These are phyloP conservation scores for Siphamia tubifer DNA, from an alignment of 2,113 vertebrate genomes.

Conservation along the genomic window DNA sequence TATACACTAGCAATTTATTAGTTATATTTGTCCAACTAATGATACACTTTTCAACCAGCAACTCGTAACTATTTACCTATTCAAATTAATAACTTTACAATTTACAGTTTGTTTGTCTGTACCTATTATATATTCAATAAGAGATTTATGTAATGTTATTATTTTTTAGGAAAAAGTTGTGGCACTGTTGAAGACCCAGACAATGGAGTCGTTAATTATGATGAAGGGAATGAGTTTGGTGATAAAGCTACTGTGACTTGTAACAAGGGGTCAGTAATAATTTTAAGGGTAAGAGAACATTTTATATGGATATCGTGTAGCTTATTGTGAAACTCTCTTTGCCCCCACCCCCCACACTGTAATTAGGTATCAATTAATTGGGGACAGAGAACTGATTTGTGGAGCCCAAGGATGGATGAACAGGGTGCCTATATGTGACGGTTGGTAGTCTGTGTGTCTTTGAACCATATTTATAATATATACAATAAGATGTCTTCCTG, in stretches of 20 bases:
- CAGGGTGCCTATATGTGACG: constrained; percentile 51
- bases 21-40: neutral
- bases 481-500: neutral
- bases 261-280: neutral
- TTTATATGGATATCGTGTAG: neutral
- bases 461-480: neutral
- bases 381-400: accelerated
- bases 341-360: too few species aligned
- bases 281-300: neutral
- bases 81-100: too few species aligned
- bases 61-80: neutral
- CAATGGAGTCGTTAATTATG: accelerated
- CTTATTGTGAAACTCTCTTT: neutral
- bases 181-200: accelerated
- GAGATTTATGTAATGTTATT: neutral
- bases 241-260: accelerated
- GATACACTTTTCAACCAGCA: neutral
- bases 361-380: neutral
- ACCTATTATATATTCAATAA: neutral
- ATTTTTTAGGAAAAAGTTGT: constrained; percentile 32
- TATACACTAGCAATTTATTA: neutral
- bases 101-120: too few species aligned
- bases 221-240: neutral
- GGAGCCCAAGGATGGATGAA: neutral
- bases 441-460: constrained; percentile 32